Conservation (phyloP, 2,113 vertebrate genomes). For the Melanostigma gelatinosum region DNA sequence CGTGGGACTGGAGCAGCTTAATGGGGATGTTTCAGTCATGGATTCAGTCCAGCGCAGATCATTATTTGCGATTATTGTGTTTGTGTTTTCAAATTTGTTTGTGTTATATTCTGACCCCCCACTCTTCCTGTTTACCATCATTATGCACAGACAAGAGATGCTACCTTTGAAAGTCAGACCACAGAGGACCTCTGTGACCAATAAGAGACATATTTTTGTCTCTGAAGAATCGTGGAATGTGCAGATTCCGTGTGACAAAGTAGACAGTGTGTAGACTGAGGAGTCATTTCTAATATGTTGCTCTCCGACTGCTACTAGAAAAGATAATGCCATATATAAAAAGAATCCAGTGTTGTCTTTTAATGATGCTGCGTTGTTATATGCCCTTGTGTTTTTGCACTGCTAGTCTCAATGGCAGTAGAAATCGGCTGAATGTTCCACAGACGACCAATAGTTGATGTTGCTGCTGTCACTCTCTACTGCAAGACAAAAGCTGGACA, state of each 20-base stretch:
- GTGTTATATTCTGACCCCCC: not conserved
- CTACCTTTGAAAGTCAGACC: not conserved
- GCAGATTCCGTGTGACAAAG: not conserved
- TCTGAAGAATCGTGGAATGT: not conserved
- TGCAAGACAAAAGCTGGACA: no score
- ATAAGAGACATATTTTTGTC: not conserved
- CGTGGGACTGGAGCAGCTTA: not conserved
- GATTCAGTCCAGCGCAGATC: not conserved
- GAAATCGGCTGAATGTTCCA: no score
- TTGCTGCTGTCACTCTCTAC: no score
- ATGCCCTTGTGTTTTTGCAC: no score
- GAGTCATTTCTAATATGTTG: not conserved
- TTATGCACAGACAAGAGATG: not conserved
- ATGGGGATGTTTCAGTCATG: not conserved
- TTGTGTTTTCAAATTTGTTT: not conserved
- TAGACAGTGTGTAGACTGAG: not conserved
- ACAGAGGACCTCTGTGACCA: not conserved
- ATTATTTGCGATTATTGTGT: conserved; percentile 5
- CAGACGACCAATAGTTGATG: no score
- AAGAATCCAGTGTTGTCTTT: no score
- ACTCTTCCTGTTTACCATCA: not conserved
- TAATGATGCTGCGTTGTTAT: no score
- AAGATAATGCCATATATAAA: no score
- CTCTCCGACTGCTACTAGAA: not conserved
- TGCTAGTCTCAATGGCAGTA: no score